Evolutionary conservation across 2,797 vertebrate genomes (phyloP).

Genomic region (Luscinia megarhynchos): DNA sequence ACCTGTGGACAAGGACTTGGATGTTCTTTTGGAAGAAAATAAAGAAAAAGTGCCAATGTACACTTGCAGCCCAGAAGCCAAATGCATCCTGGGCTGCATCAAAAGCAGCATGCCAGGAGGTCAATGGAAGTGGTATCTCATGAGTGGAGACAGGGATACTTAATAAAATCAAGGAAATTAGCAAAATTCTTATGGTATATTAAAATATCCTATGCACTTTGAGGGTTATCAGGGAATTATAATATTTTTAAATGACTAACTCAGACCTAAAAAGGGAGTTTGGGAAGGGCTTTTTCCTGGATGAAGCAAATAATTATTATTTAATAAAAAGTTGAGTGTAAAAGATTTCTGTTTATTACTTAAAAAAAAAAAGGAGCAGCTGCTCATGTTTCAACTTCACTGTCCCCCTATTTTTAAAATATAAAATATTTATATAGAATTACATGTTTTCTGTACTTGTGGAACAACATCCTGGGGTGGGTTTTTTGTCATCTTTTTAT

Average conservation of each 20-base stretch:
- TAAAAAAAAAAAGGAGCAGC: not conserved
- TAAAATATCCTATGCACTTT: not conserved
- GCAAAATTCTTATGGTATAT: not conserved
- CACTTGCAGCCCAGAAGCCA: not conserved
- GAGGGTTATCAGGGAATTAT: not conserved
- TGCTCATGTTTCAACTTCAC: not conserved
- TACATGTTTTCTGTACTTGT: not conserved
- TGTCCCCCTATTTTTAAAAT: not conserved
- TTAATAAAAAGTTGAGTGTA: not conserved
- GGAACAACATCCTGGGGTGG: not conserved
- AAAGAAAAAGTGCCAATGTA: no score
- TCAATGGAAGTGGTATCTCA: not conserved
- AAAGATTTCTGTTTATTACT: not conserved
- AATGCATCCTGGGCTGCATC: no score
- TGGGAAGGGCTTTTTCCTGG: not conserved
- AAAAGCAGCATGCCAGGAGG: not conserved
- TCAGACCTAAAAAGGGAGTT: not conserved
- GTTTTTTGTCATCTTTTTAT: not conserved
- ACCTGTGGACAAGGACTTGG: not conserved
- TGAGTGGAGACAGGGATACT: not conserved
- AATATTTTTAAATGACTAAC: not conserved
- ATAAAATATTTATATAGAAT: not conserved
- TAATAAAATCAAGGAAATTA: slow-evolving; percentile 42
- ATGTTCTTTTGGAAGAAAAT: not conserved
- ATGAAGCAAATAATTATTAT: not conserved